Base-by-base conservation (phyloP, 2,888 invertebrate genomes). In the Protophormia terraenovae region DNA sequence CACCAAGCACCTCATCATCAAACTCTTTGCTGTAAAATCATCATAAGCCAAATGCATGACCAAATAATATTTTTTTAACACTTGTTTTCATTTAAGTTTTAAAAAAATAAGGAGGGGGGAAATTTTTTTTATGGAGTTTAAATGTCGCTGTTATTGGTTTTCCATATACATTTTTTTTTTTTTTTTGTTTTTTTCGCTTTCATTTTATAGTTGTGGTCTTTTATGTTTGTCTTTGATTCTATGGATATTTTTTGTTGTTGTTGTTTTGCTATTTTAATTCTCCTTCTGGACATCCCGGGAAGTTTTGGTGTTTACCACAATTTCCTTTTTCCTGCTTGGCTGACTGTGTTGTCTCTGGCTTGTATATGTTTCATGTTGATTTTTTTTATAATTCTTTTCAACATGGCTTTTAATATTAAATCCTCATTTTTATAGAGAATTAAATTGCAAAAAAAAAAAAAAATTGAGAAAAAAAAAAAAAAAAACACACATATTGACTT, bases 271-370 rank as follows among this genome's bases (percentile, higher is more conserved):
- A 53, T 55, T 72, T 55, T n/a, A 64, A 72, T 85, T 64, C 32
- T 75, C 12, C 60, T 75, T 69, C 55, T 71, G 75, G 45, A 71
- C 66, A 73, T 79, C n/a, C 55, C 78, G 75, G 82, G 78, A 85
- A 85, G 85, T 85, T 85, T 75, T 79, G 75, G 82, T 85, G 78
- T 85, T 85, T 75, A 85, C 85, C 85, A 82, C 85, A 85, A 85
- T 82, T 85, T 85, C 85, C 85, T 78, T 76, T 85, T 85, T 85
- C 85, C 85, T 85, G 85, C 78, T 80, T 72, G 47, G 45, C 27
- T 64, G 41, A 53, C 32, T 80, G n/a, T 29, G 69, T 27, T 45
- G 55, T 69, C 38, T n/a, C n/a, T n/a, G n/a, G n/a, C n/a, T 66
- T 55, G 16, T 41, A 19, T 41, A 27, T 22, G 7, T 38, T 53